phyloP scores from a whole-genome alignment of 2,888 invertebrate genomes.

The Phalera bucephala region DNA sequence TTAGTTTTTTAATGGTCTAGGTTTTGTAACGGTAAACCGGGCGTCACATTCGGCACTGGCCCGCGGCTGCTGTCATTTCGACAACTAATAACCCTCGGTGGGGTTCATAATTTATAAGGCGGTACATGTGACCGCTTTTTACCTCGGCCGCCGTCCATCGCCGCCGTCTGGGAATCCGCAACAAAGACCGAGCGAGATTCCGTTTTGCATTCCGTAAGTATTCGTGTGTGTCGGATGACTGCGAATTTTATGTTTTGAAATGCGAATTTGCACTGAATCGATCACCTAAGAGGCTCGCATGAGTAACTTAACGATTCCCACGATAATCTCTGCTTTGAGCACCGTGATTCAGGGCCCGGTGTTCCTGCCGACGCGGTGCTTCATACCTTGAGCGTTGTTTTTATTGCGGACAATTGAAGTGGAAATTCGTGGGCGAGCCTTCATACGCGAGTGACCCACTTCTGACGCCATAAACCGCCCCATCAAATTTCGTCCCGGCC shows the following conservation, averaged over 20 bases:
- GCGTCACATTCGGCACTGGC: conserved; percentile 52
- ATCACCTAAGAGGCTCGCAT: conserved; percentile 43
- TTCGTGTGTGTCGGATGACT: conserved; percentile 58
- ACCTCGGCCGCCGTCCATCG: conserved; percentile 46
- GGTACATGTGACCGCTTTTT: conserved; percentile 75
- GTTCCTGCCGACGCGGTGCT: conserved; percentile 8
- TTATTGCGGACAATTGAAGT: conserved; percentile 35
- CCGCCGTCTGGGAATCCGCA: conserved; percentile 80
- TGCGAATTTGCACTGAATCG: conserved; percentile 55
- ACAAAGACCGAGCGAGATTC: conserved; percentile 75
- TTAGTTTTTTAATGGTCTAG: conserved; percentile 61
- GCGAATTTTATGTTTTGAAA: conserved; percentile 58
- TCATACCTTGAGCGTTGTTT: conserved; percentile 32
- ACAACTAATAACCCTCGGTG: conserved; percentile 65
- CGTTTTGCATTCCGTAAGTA: conserved; percentile 74
- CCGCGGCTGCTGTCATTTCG: conserved; percentile 55
- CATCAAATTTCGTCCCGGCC: conserved; percentile 63
- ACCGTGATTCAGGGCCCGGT: conserved; percentile 5
- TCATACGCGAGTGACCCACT: conserved; percentile 66
- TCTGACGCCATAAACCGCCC: conserved; percentile 63
- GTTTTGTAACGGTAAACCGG: conserved; percentile 66
- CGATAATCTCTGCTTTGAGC: conserved; percentile 17
- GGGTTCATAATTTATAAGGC: conserved; percentile 73
- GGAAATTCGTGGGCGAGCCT: conserved; percentile 33
- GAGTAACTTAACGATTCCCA: conserved; percentile 34